These are phyloP conservation scores for Pollenia labialis DNA, from an alignment of 2,888 invertebrate species.

Conservation along the genomic window DNA sequence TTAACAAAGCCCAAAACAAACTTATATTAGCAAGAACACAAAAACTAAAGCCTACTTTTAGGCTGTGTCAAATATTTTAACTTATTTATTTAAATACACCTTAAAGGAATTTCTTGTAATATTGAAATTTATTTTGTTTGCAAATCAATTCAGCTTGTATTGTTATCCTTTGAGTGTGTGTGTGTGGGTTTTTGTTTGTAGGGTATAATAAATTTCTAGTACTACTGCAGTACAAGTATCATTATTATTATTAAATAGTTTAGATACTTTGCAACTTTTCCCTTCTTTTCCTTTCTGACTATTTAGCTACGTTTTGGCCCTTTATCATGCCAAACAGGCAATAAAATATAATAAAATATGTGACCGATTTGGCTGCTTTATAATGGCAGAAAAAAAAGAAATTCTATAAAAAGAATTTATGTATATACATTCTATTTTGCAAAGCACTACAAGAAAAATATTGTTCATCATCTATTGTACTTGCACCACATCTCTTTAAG, in stretches of 20 bases:
- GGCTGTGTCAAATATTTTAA: not conserved
- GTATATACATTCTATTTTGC: not conserved
- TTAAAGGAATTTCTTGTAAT: not conserved
- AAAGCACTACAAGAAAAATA: conserved; percentile 11
- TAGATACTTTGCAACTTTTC: not conserved
- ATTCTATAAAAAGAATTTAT: conserved; percentile 3
- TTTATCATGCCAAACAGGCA: conserved; percentile 21
- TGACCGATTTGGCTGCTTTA: conserved; percentile 69
- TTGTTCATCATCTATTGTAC: conserved; percentile 24
- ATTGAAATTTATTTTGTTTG: not conserved
- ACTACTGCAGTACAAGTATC: conserved; percentile 39
- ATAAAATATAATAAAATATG: conserved; percentile 70
- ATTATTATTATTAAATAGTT: conserved; percentile 4
- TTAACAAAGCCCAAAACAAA: conserved; percentile 1
- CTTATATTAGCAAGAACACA: not conserved
- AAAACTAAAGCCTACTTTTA: conserved; percentile 24
- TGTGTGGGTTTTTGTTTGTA: not conserved
- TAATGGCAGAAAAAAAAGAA: conserved; percentile 2
- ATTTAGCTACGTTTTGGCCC: not conserved
- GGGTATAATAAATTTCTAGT: conserved; percentile 20
- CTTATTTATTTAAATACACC: not conserved
- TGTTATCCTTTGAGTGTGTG: not conserved
- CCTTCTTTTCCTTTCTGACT: too few relatives aligned
- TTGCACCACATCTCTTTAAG: conserved; percentile 9
- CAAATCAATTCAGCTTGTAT: not conserved